Base-by-base conservation (phyloP, 2,113 vertebrate species). In the Aptenodytes patagonicus region DNA sequence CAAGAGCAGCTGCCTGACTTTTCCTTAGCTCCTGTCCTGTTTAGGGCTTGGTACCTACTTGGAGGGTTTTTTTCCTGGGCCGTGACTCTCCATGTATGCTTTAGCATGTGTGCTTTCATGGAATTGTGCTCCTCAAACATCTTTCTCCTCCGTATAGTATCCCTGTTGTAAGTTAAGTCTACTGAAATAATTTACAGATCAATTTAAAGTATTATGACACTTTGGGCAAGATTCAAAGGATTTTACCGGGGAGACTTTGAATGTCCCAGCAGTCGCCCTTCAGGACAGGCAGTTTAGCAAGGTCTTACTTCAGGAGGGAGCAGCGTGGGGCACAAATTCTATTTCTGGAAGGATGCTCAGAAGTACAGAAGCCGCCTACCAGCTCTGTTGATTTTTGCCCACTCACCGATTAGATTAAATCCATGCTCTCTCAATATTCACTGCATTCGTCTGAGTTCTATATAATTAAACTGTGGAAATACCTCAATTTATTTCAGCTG, bases 391-490 rank as follows among this genome's bases (percentile, higher is more conserved):
- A 25, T 85, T 95, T 95, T 78, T 92, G 16, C 22, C 25, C 5
- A 13, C 7, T 51, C n/a, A 14, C 9, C 28, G 25, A 10, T 47
- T 70, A 58, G 60, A 40, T 84, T 81, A 65, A 61, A 65, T 71
- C 31, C 0, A 0, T 49, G 4, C 34, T 77, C 13, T 47, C 26
- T 38, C 65, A 36, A 2, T 60, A 26, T 68, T 87, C 13, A 14
- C 38, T 11, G 7, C 21, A 10, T n/a, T 82, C 44, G 3, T n/a
- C 38, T 29, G 58, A 71, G 28, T 83, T 81, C 49, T 61, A 34
- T 54, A 44, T 77, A 47, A 73, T 11, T 16, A 73, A 79, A 40
- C 44, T 62, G 7, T 57, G 87, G 55, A 89, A 82, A 49, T 82
- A 24, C 11, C 49, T 75, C 51, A 6, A 17, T 47, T 64, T 52